Evolutionary conservation across 1,140 invertebrate genomes (phyloP), one percentile per base, ranked within the genome.

Genomic region (Drosophila melanica): DNA sequence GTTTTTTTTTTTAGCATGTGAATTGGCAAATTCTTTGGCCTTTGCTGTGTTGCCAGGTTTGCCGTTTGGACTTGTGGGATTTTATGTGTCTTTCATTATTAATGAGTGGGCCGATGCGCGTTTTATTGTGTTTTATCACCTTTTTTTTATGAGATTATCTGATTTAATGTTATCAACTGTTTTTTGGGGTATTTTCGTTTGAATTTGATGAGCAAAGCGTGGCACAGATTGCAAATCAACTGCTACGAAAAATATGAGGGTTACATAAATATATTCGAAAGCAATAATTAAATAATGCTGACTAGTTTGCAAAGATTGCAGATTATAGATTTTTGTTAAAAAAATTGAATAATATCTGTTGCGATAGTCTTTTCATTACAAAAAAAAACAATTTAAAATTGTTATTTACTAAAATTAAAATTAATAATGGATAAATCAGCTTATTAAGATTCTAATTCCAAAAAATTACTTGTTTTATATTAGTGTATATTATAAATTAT

Each of bases 101-200:
- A 87, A 87, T 87, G 67, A 77, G 84, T 75, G 75, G 82, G 79
- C 65, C 18, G 82, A 39, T 39, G 68, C 45, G 10, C 27, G 39
- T 63, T 62, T 55, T 20, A 14, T 39, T 35, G 16, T 54, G 11
- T 77, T 89, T 87, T 77, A 79, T 82, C 37, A n/a, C 47, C 14
- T 51, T 45, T 44, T 33, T 39, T 81, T 85, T 86, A 35, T 27
- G 27, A 6, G 27, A 27, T 86, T 86, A 78, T 81, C 63, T n/a
- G 51, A 59, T 63, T 84, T 81, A 47, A 45, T 60, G 37, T 53
- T 53, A 16, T 10, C 27, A 0, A 47, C 41, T 20, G 55, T 68
- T 71, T 67, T 66, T 60, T 20, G 37, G 30, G 60, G 0, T 35
- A 20, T 30, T 41, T 30, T 39, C 6, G 20, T 47, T 10, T n/a